These are phyloP conservation scores for Coremacera marginata DNA, from an alignment of 2,888 invertebrate species.

Conservation along the genomic window DNA sequence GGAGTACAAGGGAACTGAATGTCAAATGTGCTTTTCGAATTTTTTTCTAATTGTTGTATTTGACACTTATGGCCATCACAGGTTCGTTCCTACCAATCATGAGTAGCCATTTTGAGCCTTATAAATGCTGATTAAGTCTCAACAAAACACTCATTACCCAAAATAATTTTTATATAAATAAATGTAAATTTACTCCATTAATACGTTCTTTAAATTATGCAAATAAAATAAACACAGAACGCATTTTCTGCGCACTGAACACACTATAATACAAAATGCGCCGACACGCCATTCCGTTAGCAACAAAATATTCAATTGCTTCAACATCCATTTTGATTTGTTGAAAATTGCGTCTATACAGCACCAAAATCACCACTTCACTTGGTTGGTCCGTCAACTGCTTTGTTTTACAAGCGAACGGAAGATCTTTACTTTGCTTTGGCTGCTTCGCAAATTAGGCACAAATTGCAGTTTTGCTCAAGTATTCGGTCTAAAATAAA, in stretches of 20 bases:
- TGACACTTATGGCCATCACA: too few species aligned
- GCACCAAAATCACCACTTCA: slow-evolving; percentile 42
- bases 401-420: slow-evolving; percentile 56
- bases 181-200: too few species aligned
- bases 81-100: too few species aligned
- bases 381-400: slow-evolving; percentile 51
- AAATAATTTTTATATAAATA: too few species aligned
- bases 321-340: slow-evolving; percentile 57
- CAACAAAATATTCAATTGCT: slow-evolving; percentile 43
- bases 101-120: too few species aligned
- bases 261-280: slow-evolving; percentile 26
- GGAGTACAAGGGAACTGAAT: too few species aligned
- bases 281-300: slow-evolving; percentile 34
- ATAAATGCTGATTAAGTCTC: too few species aligned
- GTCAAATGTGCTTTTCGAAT: too few species aligned
- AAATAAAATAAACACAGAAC: neutral
- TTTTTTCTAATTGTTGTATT: too few species aligned
- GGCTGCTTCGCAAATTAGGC: slow-evolving; percentile 48
- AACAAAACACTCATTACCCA: too few species aligned
- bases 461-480: slow-evolving; percentile 17
- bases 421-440: slow-evolving; percentile 55
- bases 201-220: too few species aligned
- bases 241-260: neutral
- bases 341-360: slow-evolving; percentile 41
- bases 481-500: slow-evolving; percentile 31